These are phyloP conservation scores for Rhincodon typus DNA, from an alignment of 2,797 vertebrate genomes.

Conservation along the genomic window DNA sequence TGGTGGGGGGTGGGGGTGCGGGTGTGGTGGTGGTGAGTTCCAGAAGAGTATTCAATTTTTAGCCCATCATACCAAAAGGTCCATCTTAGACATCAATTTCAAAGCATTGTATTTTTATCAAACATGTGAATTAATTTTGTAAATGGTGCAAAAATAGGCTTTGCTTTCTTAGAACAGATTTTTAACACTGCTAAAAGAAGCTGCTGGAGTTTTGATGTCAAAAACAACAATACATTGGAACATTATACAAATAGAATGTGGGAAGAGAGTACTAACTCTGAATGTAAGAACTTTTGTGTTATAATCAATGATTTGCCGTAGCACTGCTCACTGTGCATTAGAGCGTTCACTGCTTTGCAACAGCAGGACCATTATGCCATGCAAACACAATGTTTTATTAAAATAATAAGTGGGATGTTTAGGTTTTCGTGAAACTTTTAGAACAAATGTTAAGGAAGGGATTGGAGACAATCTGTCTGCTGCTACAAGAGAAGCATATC, in stretches of 20 bases:
- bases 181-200: background rate
- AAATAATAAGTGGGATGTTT: background rate
- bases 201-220: background rate
- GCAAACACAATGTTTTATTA: slow-evolving; percentile 2
- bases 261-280: background rate
- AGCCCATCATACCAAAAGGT: background rate
- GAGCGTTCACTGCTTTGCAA: background rate
- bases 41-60: too few species aligned
- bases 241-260: background rate
- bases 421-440: background rate
- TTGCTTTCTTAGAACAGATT: background rate
- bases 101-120: too few species aligned
- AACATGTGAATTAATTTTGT: too few species aligned
- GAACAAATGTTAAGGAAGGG: background rate
- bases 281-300: background rate
- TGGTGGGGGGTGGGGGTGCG: too few species aligned
- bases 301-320: too few species aligned
- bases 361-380: background rate
- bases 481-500: background rate
- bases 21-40: too few species aligned
- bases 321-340: background rate
- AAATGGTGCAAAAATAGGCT: background rate
- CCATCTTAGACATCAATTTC: too few species aligned
- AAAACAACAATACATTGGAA: background rate
- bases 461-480: background rate